These are phyloP conservation scores for Halichondria panicea DNA, from an alignment of 37 sponge, comb jelly and placozoan genomes.

Conservation along the genomic window DNA sequence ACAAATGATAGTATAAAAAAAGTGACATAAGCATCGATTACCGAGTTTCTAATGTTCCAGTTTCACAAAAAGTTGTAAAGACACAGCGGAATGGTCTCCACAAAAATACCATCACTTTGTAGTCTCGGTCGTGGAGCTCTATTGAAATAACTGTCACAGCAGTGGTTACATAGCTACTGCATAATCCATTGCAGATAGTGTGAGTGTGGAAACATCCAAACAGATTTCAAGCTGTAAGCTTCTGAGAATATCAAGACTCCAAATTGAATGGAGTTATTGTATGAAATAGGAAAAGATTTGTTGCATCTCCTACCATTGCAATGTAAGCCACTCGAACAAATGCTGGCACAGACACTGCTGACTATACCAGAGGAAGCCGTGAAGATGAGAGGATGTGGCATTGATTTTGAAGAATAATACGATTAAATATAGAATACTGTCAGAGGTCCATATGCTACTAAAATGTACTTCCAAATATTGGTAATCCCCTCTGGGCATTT, in stretches of 20 bases:
- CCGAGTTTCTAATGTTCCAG: slow-evolving; percentile 32
- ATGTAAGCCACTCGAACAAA: background rate
- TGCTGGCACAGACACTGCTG: background rate
- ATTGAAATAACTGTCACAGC: no score
- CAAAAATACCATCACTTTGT: no score
- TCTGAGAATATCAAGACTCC: no score
- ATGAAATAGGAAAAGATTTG: no score
- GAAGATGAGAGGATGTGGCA: slow-evolving; percentile 5
- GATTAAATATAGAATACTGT: slow-evolving; percentile 24
- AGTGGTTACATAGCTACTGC: no score
- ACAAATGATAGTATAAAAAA: slow-evolving; percentile 50
- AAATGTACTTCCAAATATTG: slow-evolving; percentile 8
- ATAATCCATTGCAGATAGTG: no score
- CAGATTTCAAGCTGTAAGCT: no score
- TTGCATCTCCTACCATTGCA: no score
- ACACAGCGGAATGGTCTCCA: no score
- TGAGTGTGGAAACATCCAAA: no score
- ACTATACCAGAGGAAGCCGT: slow-evolving; percentile 1
- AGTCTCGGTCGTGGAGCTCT: no score
- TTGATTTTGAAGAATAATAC: slow-evolving; percentile 13
- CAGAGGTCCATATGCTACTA: slow-evolving; percentile 18
- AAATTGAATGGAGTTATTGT: no score
- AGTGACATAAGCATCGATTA: slow-evolving; percentile 45
- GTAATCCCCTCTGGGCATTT: background rate
- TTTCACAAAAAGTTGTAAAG: slow-evolving; percentile 21